A percentile compares a stretch with the other conserved stretches of the same genome.
These are phyloP conservation scores for Hemicordylus capensis DNA, from an alignment of 2,113 vertebrate genomes.

Conservation along the genomic window DNA sequence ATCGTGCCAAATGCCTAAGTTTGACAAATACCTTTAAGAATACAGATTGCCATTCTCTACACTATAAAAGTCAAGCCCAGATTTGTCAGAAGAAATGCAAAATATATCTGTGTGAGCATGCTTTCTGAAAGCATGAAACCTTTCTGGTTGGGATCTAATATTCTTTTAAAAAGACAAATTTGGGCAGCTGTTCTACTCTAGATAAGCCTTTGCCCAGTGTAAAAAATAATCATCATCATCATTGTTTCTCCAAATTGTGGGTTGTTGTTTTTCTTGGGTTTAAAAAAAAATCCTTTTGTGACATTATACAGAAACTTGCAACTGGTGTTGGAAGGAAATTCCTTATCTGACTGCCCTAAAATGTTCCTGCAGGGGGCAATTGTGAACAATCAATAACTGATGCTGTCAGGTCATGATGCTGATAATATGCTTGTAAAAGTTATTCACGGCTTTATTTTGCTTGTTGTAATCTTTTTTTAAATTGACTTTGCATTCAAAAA, in stretches of 20 bases:
- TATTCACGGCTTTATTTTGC: conserved; percentile 3
- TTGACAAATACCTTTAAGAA: too few species aligned
- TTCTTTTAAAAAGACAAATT: not conserved
- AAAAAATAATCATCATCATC: not conserved
- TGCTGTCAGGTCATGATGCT: not conserved
- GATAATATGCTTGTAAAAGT: not conserved
- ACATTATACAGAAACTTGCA: too few species aligned
- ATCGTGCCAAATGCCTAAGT: too few species aligned
- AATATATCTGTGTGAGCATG: too few species aligned
- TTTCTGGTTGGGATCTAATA: not conserved
- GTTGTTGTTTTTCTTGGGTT: too few species aligned
- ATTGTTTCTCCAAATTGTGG: too few species aligned
- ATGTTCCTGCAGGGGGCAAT: conserved; percentile 39
- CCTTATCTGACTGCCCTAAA: not conserved
- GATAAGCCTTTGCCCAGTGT: not conserved
- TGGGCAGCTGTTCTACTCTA: not conserved
- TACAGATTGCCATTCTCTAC: too few species aligned
- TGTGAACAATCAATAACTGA: conserved; percentile 27
- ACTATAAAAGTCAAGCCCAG: too few species aligned
- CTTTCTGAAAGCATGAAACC: too few species aligned
- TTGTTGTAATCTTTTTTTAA: not conserved
- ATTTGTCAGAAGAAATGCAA: too few species aligned
- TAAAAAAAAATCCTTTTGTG: too few species aligned
- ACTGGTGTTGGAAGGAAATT: not conserved
- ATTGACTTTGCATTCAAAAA: not conserved